Base-by-base conservation (phyloP, 2,113 vertebrate species). In the Vanacampus margaritifer region DNA sequence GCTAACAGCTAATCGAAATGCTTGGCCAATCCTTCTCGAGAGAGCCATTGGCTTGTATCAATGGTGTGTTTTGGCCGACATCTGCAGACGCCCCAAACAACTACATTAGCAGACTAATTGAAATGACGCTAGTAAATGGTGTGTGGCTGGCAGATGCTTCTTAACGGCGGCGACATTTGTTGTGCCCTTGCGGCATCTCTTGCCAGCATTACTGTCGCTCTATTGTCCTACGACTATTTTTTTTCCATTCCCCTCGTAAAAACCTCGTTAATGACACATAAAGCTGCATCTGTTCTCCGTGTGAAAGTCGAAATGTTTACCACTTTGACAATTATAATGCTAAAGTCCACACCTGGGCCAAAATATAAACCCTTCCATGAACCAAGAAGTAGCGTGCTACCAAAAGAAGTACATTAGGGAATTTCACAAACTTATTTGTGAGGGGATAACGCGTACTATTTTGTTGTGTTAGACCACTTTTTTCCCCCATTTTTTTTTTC, bases 101-200 rank as follows among this genome's bases (percentile, higher is more conserved):
- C 82, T 51, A 78, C 73, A 64, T 85, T 81, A 82, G 79, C 81
- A 43, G 62, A 36, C 74, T 86, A 81, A 86, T 82, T 81, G 75
- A 81, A 79, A 83, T 79, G 58, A 63, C 81, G 59, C 58, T 23
- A 73, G 87, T 88, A 89, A 92, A 88, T 85, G 86, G 83, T 77
- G 78, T 89, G 79, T 79, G 85, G 69, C 74, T 62, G 63, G 84
- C 89, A 92, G 90, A 91, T 91, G 87, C 81, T 79, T 89, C 80
- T 89, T 74, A 88, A 86, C 64, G 74, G 69, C 84, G 85, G 81
- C 80, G 72, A 74, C 80, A 81, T 83, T 90, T 86, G 78, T 90
- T 81, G 83, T 70, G 64, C 80, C 64, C 51, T 73, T 64, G 50
- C 69, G 53, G 45, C 79, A 13, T 78, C 75, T 23, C n/a, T 9